Conservation (phyloP, 2,113 vertebrate genomes). For the Hepsetus odoe region DNA sequence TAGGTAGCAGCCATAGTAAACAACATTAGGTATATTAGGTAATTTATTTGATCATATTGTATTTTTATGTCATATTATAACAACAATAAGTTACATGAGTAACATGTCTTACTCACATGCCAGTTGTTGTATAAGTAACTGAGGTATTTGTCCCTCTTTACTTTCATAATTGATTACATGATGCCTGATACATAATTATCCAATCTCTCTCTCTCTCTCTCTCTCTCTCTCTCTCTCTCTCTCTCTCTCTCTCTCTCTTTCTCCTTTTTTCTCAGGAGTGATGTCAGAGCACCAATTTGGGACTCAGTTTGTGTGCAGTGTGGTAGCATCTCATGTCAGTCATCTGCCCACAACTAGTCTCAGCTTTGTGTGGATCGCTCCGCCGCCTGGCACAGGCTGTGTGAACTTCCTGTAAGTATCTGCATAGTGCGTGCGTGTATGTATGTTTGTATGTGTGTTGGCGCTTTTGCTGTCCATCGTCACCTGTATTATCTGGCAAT, state of each 20-base stretch:
- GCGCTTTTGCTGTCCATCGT: not conserved
- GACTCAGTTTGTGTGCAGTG: constrained; percentile 98
- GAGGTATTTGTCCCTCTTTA: not conserved
- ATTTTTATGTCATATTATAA: too few relatives aligned
- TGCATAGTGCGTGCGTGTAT: not conserved
- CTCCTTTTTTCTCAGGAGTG: constrained; percentile 77
- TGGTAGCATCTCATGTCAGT: constrained; percentile 96
- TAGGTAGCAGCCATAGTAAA: too few relatives aligned
- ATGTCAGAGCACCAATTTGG: constrained; percentile 94
- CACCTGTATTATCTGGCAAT: not conserved
- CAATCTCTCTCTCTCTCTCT: constrained; percentile 14
- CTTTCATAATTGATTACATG: not conserved
- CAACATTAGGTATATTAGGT: too few relatives aligned
- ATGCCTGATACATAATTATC: not conserved
- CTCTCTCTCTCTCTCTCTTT: constrained; percentile 22
- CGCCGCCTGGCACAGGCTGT: constrained; percentile 95
- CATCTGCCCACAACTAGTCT: constrained; percentile 93
- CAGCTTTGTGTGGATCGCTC: constrained; percentile 98
- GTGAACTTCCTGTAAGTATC: constrained; percentile 97
- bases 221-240: constrained; percentile 23
- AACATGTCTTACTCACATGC: too few relatives aligned
- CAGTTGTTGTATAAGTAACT: not conserved
- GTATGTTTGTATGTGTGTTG: too few relatives aligned
- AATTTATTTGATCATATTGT: too few relatives aligned
- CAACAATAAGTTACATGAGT: too few relatives aligned